phyloP scores from a whole-genome alignment of 35 echinoderm and acorn worm genomes.

The Eucidaris tribuloides region DNA sequence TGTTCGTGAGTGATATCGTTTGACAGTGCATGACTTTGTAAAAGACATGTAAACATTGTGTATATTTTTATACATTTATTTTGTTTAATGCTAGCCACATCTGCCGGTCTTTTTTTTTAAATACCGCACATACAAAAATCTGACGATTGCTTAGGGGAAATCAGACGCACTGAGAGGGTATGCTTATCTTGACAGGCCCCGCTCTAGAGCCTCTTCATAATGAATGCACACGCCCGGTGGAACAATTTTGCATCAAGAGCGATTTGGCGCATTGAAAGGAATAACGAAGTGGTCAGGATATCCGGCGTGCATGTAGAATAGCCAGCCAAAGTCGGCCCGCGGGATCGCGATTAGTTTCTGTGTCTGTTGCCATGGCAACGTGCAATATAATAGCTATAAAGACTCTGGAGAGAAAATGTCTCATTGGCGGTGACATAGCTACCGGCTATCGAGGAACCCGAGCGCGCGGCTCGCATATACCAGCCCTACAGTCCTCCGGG shows the following conservation, averaged over 20 bases:
- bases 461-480: slow-evolving; percentile 11
- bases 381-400: background rate
- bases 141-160: no score
- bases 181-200: no score
- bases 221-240: no score
- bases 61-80: no score
- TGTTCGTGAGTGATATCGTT: no score
- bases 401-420: slow-evolving; percentile 33
- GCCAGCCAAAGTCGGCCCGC: background rate
- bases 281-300: slow-evolving; percentile 1
- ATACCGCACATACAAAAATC: no score
- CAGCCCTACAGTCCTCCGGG: background rate
- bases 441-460: slow-evolving; percentile 12
- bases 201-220: no score
- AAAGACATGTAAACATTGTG: no score
- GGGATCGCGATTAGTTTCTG: slow-evolving; percentile 5
- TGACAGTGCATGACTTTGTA: no score
- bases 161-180: no score
- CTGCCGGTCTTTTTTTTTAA: no score
- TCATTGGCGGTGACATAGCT: slow-evolving; percentile 22
- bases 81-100: no score
- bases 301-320: background rate
- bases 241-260: background rate
- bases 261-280: background rate
- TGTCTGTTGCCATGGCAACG: slow-evolving; percentile 20